Evolutionary conservation across 2,113 vertebrate genomes (phyloP).

Genomic region (Melospiza georgiana): DNA sequence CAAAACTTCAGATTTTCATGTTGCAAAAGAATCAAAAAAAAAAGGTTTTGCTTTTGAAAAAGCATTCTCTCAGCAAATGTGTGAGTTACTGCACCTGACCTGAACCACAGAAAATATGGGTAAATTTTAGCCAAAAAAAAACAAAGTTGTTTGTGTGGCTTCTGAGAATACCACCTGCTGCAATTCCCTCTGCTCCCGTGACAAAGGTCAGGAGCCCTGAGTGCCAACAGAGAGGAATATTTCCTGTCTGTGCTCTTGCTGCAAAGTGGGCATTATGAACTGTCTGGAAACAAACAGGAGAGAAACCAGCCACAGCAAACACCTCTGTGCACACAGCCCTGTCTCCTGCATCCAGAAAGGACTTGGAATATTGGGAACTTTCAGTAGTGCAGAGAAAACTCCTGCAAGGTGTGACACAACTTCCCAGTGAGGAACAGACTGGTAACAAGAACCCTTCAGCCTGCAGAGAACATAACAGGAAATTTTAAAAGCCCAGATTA

Average conservation of each 20-base stretch:
- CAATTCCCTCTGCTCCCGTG: background rate
- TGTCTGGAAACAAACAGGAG: background rate
- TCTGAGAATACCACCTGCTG: conserved; percentile 1
- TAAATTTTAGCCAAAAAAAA: background rate
- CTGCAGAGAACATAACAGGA: background rate
- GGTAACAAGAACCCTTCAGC: background rate
- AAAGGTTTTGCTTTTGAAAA: background rate
- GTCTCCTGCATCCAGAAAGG: background rate
- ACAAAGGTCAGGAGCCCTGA: background rate
- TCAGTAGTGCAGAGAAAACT: background rate
- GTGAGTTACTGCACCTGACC: background rate
- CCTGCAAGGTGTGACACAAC: background rate
- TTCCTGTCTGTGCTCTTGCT: background rate
- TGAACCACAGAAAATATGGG: background rate
- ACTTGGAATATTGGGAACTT: background rate
- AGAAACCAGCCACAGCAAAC: background rate
- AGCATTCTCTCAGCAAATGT: background rate
- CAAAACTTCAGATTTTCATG: background rate
- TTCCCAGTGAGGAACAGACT: background rate
- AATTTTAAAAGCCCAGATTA: background rate
- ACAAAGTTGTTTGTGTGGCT: background rate
- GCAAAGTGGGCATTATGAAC: background rate
- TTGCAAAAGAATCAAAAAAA: background rate
- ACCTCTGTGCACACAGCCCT: accelerated
- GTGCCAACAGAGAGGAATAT: background rate